Evolutionary conservation across 2,888 invertebrate genomes (phyloP), one percentile per base, ranked within the genome.

Genomic region (Pollenia angustigena): DNA sequence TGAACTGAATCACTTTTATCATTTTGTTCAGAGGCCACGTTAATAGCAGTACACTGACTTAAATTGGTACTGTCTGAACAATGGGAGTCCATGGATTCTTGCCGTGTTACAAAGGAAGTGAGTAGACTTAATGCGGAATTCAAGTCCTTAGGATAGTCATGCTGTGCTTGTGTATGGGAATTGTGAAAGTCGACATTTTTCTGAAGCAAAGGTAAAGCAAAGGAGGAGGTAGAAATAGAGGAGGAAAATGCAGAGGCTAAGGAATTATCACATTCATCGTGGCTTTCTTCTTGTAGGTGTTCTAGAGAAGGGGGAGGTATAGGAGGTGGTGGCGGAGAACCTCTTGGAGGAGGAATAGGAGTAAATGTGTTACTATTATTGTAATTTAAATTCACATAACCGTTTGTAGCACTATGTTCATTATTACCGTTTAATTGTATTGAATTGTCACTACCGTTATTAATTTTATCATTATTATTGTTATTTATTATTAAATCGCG

Each of bases 1-100:
- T 81, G 72, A 87, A 89, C 89, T 85, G 85, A 85, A 86, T 72
- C 81, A 66, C 71, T 85, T 64, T 52, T 52, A 44, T 52, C 75
- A 50, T 81, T 89, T 80, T 90, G 88, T 56, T 89, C 89, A 74
- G 90, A 89, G 87, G 90, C 92, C 89, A 92, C 79, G 87, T 93
- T 90, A 79, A 93, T 93, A 91, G 96, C 96, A 91, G 95, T 95
- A 85, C 95, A 96, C 46, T 96, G 96, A 91, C 96, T 96, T 89
- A 96, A 92, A 56, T 95, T 94, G 42, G 95, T 94, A 71, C 94
- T 93, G 85, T 96, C 96, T 81, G 96, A 96, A 91, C 95, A 94
- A 89, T 95, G 94, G 90, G 95, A 95, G 90, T 95, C 95, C 75
- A 94, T 94, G 62, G 95, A 95, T 91, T 95, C 95, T 92, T 95